Base-by-base conservation (phyloP, 1,140 invertebrate genomes). In the Drosophila sulfurigaster region DNA sequence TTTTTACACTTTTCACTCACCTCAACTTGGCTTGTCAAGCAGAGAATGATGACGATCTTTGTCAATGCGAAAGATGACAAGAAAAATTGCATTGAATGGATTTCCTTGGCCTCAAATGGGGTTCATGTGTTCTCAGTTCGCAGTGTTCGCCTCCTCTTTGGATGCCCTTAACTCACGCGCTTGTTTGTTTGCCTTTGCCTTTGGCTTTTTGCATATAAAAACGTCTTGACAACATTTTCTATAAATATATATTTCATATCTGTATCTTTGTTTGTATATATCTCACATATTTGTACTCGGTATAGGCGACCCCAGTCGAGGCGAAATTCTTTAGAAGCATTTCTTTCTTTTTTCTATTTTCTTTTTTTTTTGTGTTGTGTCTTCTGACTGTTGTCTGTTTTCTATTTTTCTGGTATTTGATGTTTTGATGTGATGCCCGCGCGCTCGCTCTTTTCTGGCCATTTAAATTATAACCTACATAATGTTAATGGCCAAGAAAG, bases 401-500 rank as follows among this genome's bases (percentile, higher is more conserved):
- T 51, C n/a, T 48, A 66, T 59, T 66, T 35, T 66, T 51, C 52
- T 65, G 51, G 49, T 63, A 63, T 70, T 75, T 75, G 81, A 77
- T 69, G 72, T 72, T 88, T 82, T 80, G 80, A 82, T 82, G 80
- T 76, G 74, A 66, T 54, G 57, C 45, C 51, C 8, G 43, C 38
- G 51, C 58, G 15, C n/a, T 45, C 63, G 20, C 20, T 25, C 20
- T 25, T 74, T 68, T 69, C 64, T 76, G 68, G 82, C 74, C 83
- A 89, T 87, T 89, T 83, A 87, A 87, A 87, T 81, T 89, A 87
- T 87, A 87, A 87, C 85, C 83, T 87, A 87, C 85, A 87, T 87
- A 89, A 88, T 89, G 76, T 78, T 78, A 87, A 87, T 87, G 83
- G 81, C 81, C 80, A 65, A 76, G 85, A 87, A 89, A 88, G 72